Evolutionary conservation across 2,888 invertebrate species (phyloP).

Genomic region (Stratiomys singularior): DNA sequence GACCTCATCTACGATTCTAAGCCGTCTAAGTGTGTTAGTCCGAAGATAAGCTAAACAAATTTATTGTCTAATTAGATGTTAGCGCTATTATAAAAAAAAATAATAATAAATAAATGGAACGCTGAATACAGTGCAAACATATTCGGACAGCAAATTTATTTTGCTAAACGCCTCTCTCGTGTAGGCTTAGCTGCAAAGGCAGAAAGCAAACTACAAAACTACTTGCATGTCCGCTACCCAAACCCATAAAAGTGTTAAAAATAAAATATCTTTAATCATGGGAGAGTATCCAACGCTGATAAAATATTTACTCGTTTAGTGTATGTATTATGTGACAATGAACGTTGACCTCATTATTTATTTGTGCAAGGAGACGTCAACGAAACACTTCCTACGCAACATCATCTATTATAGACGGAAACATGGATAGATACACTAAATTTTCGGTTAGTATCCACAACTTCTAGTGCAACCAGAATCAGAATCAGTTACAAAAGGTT

Average conservation of each 20-base stretch:
- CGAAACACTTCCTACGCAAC: slow-evolving; percentile 17
- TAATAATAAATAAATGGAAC: not conserved
- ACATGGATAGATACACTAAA: not conserved
- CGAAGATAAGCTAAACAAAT: slow-evolving; percentile 16
- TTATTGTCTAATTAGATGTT: slow-evolving; percentile 18
- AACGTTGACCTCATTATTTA: slow-evolving; percentile 31
- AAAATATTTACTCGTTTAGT: slow-evolving; percentile 1
- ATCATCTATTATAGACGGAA: not conserved
- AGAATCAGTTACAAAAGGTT: not conserved
- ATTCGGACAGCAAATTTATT: not conserved
- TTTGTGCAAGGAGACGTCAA: slow-evolving; percentile 16
- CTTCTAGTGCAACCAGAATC: not conserved
- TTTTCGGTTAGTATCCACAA: not conserved
- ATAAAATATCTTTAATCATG: no score
- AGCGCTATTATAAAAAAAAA: not conserved
- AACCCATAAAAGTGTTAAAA: not conserved
- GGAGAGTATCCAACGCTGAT: not conserved
- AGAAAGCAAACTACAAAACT: not conserved
- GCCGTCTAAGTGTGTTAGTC: not conserved
- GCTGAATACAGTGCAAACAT: not conserved
- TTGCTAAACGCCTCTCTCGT: not conserved
- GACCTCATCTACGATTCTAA: not conserved
- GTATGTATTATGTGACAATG: not conserved
- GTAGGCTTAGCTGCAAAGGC: no score
- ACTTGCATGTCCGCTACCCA: not conserved